phyloP scores from a whole-genome alignment of 2,113 vertebrate species.

The Pionites leucogaster region DNA sequence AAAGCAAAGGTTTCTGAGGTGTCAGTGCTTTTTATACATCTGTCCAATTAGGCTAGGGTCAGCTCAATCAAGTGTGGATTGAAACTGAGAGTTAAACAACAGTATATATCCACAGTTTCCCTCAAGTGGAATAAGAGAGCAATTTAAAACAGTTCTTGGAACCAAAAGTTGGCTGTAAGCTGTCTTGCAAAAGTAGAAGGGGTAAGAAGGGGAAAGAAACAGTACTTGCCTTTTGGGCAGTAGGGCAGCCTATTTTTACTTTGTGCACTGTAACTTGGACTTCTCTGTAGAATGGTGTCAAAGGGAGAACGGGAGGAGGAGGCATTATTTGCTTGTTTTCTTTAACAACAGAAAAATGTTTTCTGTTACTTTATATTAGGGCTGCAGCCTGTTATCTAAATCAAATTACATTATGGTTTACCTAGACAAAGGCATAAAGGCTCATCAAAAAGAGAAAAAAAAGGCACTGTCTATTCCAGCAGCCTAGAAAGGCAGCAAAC shows the following conservation, averaged over 20 bases:
- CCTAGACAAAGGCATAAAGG: not conserved
- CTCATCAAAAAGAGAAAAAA: not conserved
- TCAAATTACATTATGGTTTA: not conserved
- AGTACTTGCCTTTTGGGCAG: not conserved
- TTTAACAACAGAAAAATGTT: not conserved
- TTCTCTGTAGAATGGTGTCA: not conserved
- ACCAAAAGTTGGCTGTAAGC: not conserved
- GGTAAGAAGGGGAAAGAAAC: not conserved
- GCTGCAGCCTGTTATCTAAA: not conserved
- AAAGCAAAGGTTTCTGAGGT: conserved; percentile 24
- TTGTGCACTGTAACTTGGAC: not conserved
- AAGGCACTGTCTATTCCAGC: not conserved
- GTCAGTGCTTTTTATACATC: conserved; percentile 20
- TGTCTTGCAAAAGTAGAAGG: not conserved
- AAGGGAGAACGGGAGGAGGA: not conserved
- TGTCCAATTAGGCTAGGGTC: not conserved
- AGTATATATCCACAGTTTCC: not conserved
- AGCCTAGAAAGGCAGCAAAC: not conserved
- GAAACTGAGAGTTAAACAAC: not conserved
- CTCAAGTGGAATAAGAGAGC: not conserved
- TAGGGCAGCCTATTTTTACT: not conserved
- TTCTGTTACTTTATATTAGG: not conserved
- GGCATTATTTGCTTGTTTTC: not conserved
- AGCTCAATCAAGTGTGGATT: not conserved
- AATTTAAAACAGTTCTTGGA: not conserved